phyloP scores from a whole-genome alignment of 2,888 invertebrate species.

The Acronicta alni region DNA sequence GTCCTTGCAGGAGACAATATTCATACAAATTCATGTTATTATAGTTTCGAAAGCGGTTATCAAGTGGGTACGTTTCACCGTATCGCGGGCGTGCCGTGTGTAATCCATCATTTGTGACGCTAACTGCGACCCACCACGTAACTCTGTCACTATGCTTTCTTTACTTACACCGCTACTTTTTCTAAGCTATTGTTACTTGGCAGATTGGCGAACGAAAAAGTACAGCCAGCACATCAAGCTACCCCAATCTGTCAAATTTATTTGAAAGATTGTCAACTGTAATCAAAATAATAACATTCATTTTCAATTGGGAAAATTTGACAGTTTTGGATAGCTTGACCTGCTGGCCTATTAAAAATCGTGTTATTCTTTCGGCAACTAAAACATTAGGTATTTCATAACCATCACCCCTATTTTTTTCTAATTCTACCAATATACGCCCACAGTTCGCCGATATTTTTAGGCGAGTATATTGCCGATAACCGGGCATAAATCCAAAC shows the following conservation, averaged over 20 bases:
- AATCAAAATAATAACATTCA: too few relatives aligned
- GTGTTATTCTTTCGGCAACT: slow-evolving; percentile 10
- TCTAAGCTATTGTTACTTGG: slow-evolving; percentile 34
- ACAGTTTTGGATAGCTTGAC: too few relatives aligned
- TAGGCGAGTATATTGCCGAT: too few relatives aligned
- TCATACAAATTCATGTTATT: slow-evolving; percentile 36
- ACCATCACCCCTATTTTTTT: too few relatives aligned
- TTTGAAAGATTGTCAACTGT: too few relatives aligned
- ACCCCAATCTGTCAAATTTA: too few relatives aligned
- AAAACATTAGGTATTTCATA: neutral
- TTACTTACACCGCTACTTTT: slow-evolving; percentile 44
- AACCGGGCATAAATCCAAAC: too few relatives aligned
- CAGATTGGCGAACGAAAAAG: slow-evolving; percentile 18
- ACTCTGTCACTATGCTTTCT: slow-evolving; percentile 59
- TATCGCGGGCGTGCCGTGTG: slow-evolving; percentile 48
- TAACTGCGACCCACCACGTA: slow-evolving; percentile 63
- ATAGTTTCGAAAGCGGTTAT: slow-evolving; percentile 58
- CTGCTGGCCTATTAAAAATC: slow-evolving; percentile 20
- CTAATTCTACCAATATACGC: too few relatives aligned
- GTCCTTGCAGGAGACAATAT: slow-evolving; percentile 17
- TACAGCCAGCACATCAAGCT: too few relatives aligned
- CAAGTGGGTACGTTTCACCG: slow-evolving; percentile 44
- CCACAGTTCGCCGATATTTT: too few relatives aligned
- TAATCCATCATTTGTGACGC: slow-evolving; percentile 68
- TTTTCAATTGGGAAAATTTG: too few relatives aligned